A percentile compares a stretch with the other conserved stretches of the same genome.
phyloP scores from a whole-genome alignment of 2,888 invertebrate species.

The Lathronympha strigana region DNA sequence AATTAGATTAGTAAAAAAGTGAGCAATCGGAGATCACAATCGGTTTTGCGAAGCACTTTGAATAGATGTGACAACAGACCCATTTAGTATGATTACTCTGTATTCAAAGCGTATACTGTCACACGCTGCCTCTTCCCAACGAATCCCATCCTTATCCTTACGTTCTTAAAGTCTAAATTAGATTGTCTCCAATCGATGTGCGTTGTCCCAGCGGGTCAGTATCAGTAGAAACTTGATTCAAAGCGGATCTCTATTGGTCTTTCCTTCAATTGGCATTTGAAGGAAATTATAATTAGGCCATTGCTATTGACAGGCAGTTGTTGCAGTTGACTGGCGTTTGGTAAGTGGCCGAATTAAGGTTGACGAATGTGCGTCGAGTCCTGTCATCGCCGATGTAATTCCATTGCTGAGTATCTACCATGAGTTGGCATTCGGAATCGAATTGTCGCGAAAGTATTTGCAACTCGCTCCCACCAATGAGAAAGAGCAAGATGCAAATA shows the following conservation, averaged over 20 bases:
- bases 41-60: no score
- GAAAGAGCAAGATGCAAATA: no score
- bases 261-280: conserved; percentile 39
- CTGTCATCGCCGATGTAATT: not conserved
- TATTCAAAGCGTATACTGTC: conserved; percentile 3
- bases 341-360: conserved; percentile 31
- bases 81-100: conserved; percentile 18
- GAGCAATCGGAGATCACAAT: no score
- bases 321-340: conserved; percentile 15
- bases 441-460: no score
- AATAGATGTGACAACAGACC: conserved; percentile 1
- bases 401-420: no score
- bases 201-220: conserved; percentile 10
- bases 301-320: conserved; percentile 28
- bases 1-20: no score
- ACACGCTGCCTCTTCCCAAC: not conserved
- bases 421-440: no score
- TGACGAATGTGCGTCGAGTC: conserved; percentile 4
- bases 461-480: no score
- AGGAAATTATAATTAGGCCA: conserved; percentile 38
- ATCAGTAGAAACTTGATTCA: conserved; percentile 32
- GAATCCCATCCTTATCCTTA: conserved; percentile 3
- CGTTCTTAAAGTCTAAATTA: not conserved
- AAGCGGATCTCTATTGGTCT: conserved; percentile 30
- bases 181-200: not conserved